These are phyloP conservation scores for Drosophila nigromelanica DNA, from an alignment of 1,140 invertebrate species.

Conservation along the genomic window DNA sequence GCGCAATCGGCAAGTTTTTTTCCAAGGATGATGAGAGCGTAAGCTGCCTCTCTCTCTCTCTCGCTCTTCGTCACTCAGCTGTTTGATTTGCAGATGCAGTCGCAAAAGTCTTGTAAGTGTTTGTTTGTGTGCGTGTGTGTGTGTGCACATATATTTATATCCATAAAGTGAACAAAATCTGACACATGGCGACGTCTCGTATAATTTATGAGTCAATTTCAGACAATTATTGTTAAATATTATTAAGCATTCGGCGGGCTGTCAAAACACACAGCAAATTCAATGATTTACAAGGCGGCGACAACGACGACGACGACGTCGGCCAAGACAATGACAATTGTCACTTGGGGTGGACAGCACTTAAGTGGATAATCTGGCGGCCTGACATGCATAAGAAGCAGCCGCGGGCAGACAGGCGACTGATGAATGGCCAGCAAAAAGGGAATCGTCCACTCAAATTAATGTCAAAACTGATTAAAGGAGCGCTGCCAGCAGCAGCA, in stretches of 20 bases:
- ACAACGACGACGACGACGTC: constrained; percentile 7
- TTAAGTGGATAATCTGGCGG: constrained; percentile 77
- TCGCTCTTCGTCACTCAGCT: constrained; percentile 24
- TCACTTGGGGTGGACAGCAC: constrained; percentile 67
- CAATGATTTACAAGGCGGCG: constrained; percentile 71
- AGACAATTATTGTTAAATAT: constrained; percentile 83
- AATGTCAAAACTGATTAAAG: constrained; percentile 81
- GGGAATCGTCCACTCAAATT: constrained; percentile 67
- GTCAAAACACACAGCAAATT: constrained; percentile 72
- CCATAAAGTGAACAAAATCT: constrained; percentile 63
- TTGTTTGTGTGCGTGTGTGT: constrained; percentile 4
- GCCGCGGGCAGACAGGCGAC: constrained; percentile 2
- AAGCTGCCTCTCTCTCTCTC: constrained; percentile 18
- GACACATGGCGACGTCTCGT: constrained; percentile 60
- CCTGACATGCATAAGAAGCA: constrained; percentile 59
- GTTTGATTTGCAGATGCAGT: constrained; percentile 45
- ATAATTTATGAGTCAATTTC: constrained; percentile 83
- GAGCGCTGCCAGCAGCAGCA: constrained; percentile 20
- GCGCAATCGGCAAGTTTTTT: constrained; percentile 11
- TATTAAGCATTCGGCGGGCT: constrained; percentile 80
- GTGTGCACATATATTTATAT: constrained; percentile 33
- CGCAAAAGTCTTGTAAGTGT: constrained; percentile 22
- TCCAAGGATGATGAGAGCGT: constrained; percentile 20
- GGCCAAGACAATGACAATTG: constrained; percentile 58
- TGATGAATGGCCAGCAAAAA: constrained; percentile 50